Evolutionary conservation across 2,113 vertebrate genomes (phyloP).

Genomic region (Hemichromis elongatus): DNA sequence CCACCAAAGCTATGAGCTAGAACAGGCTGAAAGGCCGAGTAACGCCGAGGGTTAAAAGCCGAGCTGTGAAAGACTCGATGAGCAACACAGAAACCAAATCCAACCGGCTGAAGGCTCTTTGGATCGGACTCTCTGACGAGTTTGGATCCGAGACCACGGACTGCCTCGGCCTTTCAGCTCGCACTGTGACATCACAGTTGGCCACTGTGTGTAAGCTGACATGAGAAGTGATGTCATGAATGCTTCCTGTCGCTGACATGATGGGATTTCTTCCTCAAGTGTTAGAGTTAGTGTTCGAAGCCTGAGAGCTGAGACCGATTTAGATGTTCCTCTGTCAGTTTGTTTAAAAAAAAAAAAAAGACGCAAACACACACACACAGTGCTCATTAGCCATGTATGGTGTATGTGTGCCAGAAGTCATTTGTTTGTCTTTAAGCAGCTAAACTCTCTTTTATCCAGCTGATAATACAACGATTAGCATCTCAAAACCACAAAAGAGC

Average conservation of each 20-base stretch:
- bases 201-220: neutral
- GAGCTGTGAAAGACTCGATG: neutral
- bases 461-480: constrained; percentile 68
- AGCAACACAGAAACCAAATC: neutral
- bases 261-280: constrained; percentile 23
- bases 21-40: neutral
- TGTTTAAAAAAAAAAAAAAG: neutral
- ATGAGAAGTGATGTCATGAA: constrained; percentile 38
- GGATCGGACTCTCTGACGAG: neutral
- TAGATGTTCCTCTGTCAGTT: constrained; percentile 32
- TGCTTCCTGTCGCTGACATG: neutral
- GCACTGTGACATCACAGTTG: constrained; percentile 30
- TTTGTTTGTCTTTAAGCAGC: constrained; percentile 69
- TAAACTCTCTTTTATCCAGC: constrained; percentile 61
- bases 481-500: constrained; percentile 60
- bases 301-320: constrained; percentile 14
- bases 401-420: constrained; percentile 60
- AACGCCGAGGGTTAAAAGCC: neutral
- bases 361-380: neutral
- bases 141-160: neutral
- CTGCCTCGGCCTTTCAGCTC: neutral
- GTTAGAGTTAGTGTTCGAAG: neutral
- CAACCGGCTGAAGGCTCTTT: neutral
- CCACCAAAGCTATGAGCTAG: too few species aligned
- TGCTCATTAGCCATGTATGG: constrained; percentile 48